Percentiles rank a stretch among this genome's conserved stretches.
Conservation (phyloP, 30 jellyfish, hydroid and myxozoan species). For the Turritopsis rubra region DNA sequence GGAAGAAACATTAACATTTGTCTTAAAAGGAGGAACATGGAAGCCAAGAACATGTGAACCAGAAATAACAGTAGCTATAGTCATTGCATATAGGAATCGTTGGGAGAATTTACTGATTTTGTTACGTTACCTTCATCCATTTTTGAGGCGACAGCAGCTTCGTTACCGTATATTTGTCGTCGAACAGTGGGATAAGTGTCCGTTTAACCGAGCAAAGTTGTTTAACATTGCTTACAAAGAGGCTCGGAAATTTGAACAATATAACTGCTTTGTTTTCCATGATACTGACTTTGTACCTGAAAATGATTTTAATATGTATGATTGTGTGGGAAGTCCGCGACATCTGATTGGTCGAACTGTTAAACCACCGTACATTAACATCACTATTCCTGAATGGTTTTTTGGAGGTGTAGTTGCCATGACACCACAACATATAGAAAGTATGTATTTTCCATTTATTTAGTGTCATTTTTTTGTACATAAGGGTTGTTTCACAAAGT, state of each 20-base stretch:
- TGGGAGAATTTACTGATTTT: background rate
- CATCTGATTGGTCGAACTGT: background rate
- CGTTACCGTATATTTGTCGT: background rate
- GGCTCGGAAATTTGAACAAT: background rate
- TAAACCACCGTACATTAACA: background rate
- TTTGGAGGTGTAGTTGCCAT: no score
- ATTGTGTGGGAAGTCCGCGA: slow-evolving; percentile 5
- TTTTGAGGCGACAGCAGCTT: background rate
- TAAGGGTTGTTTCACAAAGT: no score
- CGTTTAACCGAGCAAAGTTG: slow-evolving; percentile 3
- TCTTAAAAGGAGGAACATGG: background rate
- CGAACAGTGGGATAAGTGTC: background rate
- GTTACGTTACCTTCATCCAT: slow-evolving; percentile 1
- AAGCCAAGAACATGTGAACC: background rate
- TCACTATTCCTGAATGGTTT: background rate
- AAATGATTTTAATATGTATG: background rate
- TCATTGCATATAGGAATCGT: background rate
- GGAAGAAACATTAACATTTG: background rate
- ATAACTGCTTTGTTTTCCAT: background rate
- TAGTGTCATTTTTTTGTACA: no score
- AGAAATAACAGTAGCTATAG: background rate
- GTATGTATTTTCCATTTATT: no score
- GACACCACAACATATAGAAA: no score
- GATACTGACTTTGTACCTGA: background rate
- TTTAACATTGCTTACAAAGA: slow-evolving; percentile 1